A percentile compares a stretch with the other conserved stretches of the same genome.
Evolutionary conservation across 2,797 vertebrate genomes (phyloP).

Genomic region (Crypturellus tataupa): DNA sequence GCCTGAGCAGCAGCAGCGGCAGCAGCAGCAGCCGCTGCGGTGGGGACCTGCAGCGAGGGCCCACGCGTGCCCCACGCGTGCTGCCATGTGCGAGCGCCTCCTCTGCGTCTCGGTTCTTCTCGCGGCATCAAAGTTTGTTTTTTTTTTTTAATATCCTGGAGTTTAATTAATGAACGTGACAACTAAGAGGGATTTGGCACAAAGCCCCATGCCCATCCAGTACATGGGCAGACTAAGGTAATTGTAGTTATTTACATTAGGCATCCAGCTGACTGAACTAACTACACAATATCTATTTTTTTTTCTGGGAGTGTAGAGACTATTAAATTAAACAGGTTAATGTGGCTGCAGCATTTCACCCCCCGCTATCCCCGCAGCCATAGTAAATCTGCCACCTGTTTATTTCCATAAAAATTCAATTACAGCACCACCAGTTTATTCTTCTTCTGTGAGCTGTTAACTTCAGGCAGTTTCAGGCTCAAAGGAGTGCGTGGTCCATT

Average conservation of each 20-base stretch:
- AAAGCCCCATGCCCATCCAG: constrained; percentile 55
- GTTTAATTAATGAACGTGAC: constrained; percentile 79
- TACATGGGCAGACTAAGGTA: constrained; percentile 62
- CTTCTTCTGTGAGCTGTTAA: constrained; percentile 80
- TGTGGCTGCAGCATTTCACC: constrained; percentile 74
- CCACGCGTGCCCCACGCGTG: neutral
- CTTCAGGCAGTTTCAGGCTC: constrained; percentile 67
- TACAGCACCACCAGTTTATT: constrained; percentile 78
- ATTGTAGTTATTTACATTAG: constrained; percentile 82
- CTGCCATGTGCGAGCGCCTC: neutral
- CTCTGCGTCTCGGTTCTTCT: constrained; percentile 1
- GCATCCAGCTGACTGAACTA: constrained; percentile 76
- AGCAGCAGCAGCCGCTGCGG: neutral
- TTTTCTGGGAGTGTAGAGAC: constrained; percentile 47
- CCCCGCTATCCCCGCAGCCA: constrained; percentile 74
- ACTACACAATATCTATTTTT: constrained; percentile 32
- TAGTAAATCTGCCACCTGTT: constrained; percentile 85
- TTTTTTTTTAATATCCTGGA: constrained; percentile 58
- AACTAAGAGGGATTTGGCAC: constrained; percentile 65
- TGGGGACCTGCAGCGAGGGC: neutral
- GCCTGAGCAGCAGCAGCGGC: neutral
- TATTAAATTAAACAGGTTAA: constrained; percentile 85
- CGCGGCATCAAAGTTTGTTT: constrained; percentile 38
- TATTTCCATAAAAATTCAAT: constrained; percentile 89
- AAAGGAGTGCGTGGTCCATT: constrained; percentile 8